Percentiles rank a stretch among this genome's conserved stretches.
Evolutionary conservation across 2,888 invertebrate genomes (phyloP).

Genomic region (Hydrotaea cyrtoneurina): DNA sequence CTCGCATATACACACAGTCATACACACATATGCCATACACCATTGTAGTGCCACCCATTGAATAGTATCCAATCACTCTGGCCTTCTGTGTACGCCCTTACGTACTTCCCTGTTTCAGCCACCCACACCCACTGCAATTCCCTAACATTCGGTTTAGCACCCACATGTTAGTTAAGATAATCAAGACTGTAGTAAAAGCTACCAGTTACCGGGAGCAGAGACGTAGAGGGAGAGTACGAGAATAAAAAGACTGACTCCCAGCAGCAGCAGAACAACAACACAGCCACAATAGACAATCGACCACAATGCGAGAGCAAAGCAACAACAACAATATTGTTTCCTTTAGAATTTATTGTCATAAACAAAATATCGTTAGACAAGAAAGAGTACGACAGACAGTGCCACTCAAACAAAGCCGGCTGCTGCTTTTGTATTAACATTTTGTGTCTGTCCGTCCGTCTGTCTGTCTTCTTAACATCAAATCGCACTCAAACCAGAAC

Average conservation of each 20-base stretch:
- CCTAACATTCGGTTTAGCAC: background rate
- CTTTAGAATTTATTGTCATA: constrained; percentile 19
- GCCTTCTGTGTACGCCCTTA: background rate
- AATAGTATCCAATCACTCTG: background rate
- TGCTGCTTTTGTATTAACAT: background rate
- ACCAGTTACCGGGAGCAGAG: too few species aligned
- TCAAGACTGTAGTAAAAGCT: background rate
- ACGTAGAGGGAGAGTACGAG: too few species aligned
- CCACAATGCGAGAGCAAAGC: background rate
- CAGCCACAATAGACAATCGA: background rate
- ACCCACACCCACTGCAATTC: background rate
- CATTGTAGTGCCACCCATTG: background rate
- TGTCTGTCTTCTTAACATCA: background rate
- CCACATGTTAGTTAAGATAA: background rate
- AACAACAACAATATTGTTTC: constrained; percentile 4
- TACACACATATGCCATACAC: background rate
- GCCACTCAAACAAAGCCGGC: background rate
- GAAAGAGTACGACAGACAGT: background rate
- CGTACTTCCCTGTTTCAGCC: background rate
- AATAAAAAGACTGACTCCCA: background rate
- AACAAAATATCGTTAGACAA: constrained; percentile 9
- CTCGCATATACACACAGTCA: background rate
- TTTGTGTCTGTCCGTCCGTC: background rate
- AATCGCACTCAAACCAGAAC: background rate
- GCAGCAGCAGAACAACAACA: background rate